Percentiles rank a stretch among this genome's conserved stretches.
phyloP scores from a whole-genome alignment of 2,888 invertebrate genomes.

The Cistogaster globosa region DNA sequence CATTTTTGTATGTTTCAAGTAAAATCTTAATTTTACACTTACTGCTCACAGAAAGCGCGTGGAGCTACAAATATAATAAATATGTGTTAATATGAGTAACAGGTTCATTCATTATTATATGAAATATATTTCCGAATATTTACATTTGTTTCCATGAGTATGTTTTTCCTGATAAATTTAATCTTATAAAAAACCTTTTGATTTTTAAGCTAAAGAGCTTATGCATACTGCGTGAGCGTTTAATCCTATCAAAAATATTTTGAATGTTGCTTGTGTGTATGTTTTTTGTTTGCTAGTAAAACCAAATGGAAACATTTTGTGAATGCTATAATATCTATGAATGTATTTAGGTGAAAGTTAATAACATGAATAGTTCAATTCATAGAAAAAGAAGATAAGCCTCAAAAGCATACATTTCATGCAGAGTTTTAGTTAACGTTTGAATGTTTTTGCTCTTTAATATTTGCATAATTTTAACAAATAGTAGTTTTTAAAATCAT shows the following conservation, averaged over 20 bases:
- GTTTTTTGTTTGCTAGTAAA: not conserved
- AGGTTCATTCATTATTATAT: too few species aligned
- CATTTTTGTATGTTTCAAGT: too few species aligned
- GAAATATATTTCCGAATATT: too few species aligned
- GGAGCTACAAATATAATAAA: too few species aligned
- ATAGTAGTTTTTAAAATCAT: not conserved
- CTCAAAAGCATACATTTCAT: conserved; percentile 15
- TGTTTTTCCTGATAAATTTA: conserved; percentile 1
- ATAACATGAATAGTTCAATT: conserved; percentile 9
- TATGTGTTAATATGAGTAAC: too few species aligned
- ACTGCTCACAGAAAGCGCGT: too few species aligned
- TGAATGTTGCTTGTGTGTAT: not conserved
- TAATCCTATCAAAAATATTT: not conserved
- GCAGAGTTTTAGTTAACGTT: conserved; percentile 27
- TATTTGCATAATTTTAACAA: not conserved
- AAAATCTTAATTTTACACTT: too few species aligned
- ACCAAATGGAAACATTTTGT: not conserved
- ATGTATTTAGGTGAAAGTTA: conserved; percentile 23
- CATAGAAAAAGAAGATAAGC: conserved; percentile 26
- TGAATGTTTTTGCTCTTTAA: conserved; percentile 2
- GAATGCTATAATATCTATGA: not conserved
- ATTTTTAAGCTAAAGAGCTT: conserved; percentile 34
- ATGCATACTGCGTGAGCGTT: not conserved
- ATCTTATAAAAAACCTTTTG: conserved; percentile 23
- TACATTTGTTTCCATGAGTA: not conserved